A percentile compares a stretch with the other conserved stretches of the same genome.
Conservation (phyloP, 2,797 vertebrate species). For the Diplodus sargus region DNA sequence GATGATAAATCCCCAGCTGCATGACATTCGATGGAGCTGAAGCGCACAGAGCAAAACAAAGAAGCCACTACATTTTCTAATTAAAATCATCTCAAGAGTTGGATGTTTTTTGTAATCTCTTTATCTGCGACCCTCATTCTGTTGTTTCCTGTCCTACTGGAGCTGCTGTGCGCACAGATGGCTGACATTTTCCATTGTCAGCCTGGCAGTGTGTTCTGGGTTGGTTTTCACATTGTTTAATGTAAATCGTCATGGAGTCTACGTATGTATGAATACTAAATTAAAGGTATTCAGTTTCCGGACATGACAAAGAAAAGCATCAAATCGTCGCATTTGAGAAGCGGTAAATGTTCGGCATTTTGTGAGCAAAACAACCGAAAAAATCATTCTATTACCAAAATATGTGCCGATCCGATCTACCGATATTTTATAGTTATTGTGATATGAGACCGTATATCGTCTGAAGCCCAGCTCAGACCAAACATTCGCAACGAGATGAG, state of each 20-base stretch:
- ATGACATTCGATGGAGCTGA: constrained; percentile 8
- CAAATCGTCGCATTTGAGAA: too few relatives aligned
- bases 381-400: background rate
- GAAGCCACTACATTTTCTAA: background rate
- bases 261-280: background rate
- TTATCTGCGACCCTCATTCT: constrained; percentile 1
- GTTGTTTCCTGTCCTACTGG: background rate
- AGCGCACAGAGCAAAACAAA: constrained; percentile 1
- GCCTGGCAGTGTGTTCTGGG: background rate
- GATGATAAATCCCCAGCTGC: constrained; percentile 20
- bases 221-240: background rate
- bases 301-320: background rate
- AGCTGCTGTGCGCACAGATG: background rate
- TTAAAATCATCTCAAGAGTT: constrained; percentile 1
- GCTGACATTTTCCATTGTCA: background rate
- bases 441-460: too few relatives aligned
- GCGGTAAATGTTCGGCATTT: background rate
- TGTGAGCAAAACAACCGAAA: background rate
- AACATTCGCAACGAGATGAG: too few relatives aligned
- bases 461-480: background rate
- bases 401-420: too few relatives aligned
- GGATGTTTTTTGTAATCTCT: constrained; percentile 6
- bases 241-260: background rate
- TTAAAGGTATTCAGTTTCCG: too few relatives aligned
- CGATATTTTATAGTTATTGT: too few relatives aligned